Percentiles rank a stretch among this genome's conserved stretches.
These are phyloP conservation scores for Busseola fusca DNA, from an alignment of 2,888 invertebrate species.

Conservation along the genomic window DNA sequence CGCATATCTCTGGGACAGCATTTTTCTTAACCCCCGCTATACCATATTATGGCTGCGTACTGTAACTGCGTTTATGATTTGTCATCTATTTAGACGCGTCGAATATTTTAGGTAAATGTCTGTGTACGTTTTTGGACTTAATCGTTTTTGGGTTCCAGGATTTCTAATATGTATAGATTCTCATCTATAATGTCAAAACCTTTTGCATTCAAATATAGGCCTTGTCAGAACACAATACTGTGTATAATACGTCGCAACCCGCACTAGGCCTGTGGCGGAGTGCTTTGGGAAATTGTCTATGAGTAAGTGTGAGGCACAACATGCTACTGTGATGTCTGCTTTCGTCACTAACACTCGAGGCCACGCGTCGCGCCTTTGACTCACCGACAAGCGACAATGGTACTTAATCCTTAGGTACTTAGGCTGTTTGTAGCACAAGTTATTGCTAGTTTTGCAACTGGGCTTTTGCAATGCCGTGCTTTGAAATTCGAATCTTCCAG, in stretches of 20 bases:
- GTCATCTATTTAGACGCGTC: slow-evolving; percentile 8
- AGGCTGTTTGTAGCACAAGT: slow-evolving; percentile 58
- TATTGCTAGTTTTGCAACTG: slow-evolving; percentile 29
- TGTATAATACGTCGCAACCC: slow-evolving; percentile 65
- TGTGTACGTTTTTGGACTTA: slow-evolving; percentile 18
- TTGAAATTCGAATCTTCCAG: slow-evolving; percentile 12
- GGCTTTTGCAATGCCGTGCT: slow-evolving; percentile 41
- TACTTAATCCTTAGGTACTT: slow-evolving; percentile 34
- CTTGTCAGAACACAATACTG: slow-evolving; percentile 16
- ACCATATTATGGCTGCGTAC: not conserved
- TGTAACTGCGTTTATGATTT: not conserved
- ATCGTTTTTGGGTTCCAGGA: not conserved
- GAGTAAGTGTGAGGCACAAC: slow-evolving; percentile 79
- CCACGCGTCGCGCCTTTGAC: slow-evolving; percentile 41
- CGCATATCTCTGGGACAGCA: not conserved
- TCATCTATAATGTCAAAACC: not conserved
- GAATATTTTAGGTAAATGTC: slow-evolving; percentile 5
- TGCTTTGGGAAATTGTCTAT: slow-evolving; percentile 84
- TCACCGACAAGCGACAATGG: slow-evolving; percentile 33
- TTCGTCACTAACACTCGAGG: slow-evolving; percentile 71
- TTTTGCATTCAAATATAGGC: slow-evolving; percentile 29
- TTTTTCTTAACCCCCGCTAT: slow-evolving; percentile 4
- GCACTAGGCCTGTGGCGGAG: slow-evolving; percentile 61
- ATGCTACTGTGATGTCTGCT: slow-evolving; percentile 80
- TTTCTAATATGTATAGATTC: not conserved